Evolutionary conservation across 2,113 vertebrate species (phyloP), one percentile per base, ranked within the genome.

Genomic region (Acanthisitta chloris): DNA sequence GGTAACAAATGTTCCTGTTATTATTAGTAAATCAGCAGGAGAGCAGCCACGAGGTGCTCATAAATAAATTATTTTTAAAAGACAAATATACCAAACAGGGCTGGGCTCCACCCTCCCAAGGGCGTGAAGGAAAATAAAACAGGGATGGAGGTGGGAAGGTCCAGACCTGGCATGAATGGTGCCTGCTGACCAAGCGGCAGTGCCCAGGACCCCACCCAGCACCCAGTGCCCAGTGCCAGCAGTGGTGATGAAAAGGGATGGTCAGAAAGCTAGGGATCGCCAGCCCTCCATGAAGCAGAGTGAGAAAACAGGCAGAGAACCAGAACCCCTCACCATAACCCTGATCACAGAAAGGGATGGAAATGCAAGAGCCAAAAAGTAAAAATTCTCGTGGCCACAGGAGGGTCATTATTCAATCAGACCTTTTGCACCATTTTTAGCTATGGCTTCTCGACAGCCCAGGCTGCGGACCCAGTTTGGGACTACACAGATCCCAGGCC

Each of bases 361-460:
- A 72, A 91, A 97, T 20, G 15, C 82, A 92, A 76, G 4, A 73
- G 31, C 58, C 28, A 79, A 57, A 76, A 38, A 49, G 29, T 5
- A 82, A 89, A 84, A 77, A 92, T 25, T 45, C 55, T 65, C 43
- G 93, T 96, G 96, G 87, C 88, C 78, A 72, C 72, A 86, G 45
- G 64, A 79, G 65, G 72, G 58, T 36, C 76, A 64, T 80, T 84
- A 91, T 83, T 94, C 89, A 90, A 17, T 70, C 55, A 77, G 81
- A 77, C 42, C 92, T 89, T 23, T 70, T 6, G 6, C 4, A 19
- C 62, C 57, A 49, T 29, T 93, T 93, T 94, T 10, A 94, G 95
- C 77, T 55, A 43, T 20, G 0, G 82, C 61, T 69, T 38, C 38
- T 36, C 33, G 8, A 25, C 81, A 91, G 94, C 92, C 71, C 85